Base-by-base conservation (phyloP, 2,888 invertebrate species). In the Itoplectis maculator region DNA sequence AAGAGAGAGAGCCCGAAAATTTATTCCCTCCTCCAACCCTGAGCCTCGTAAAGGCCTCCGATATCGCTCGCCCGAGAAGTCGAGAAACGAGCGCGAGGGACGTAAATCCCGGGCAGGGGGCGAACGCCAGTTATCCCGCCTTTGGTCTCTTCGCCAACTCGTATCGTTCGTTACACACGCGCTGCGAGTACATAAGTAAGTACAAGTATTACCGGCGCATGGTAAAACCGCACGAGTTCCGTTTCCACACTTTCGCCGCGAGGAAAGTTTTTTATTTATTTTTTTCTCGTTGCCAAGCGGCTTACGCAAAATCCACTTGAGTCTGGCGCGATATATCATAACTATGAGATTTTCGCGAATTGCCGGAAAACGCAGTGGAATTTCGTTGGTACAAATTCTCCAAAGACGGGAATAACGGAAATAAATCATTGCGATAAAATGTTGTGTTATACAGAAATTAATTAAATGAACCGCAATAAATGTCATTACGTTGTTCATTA, bases 71-170 rank as follows among this genome's bases (percentile, higher is more conserved):
- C 66, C 77, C 73, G 78, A 78, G 78, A 70, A 78, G 74, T 79
- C 72, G 81, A 70, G 70, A 81, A 81, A 83, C 78, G 74, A 83
- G 70, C 47, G 54, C 68, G 66, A 40, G 75, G 61, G 56, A 78
- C 74, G 81, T 83, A 83, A 83, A 83, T 81, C 66, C 68, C 76
- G n/a, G n/a, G n/a, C 35, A 29, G 77, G 69, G 68, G 51, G 51
- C 18, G 73, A 74, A 68, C n/a, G n/a, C n/a, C 63, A 63, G 20
- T 73, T 81, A 77, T 81, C n/a, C 73, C 61, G 77, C 54, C 68
- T 63, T 73, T 63, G 51, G 47, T 54, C 45, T 54, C 45, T 72
- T 54, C 13, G 56, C 61, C 47, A 65, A 47, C 65, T 74, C 74
- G 40, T 68, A 66, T n/a, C 47, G 65, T 56, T 56, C 29, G 18